Percentiles rank a stretch among this genome's conserved stretches.
Conservation (phyloP, 1,140 invertebrate genomes). For the Penaeus indicus region DNA sequence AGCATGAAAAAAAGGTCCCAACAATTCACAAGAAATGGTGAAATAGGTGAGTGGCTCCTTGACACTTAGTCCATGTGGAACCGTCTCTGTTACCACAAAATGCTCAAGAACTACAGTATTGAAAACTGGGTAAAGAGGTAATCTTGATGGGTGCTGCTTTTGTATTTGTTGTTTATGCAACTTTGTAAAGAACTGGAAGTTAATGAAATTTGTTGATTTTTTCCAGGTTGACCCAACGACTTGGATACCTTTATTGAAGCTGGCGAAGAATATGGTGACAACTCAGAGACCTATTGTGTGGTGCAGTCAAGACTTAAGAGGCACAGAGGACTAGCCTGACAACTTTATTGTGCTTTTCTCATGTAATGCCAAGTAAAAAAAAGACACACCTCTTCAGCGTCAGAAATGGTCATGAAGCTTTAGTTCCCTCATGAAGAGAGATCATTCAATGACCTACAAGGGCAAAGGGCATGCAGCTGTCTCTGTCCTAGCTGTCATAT, state of each 20-base stretch:
- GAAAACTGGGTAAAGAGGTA: too few species aligned
- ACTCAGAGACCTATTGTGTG: conserved; percentile 73
- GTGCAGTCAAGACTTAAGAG: conserved; percentile 73
- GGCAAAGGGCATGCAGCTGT: conserved; percentile 84
- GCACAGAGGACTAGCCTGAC: conserved; percentile 79
- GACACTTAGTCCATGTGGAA: too few species aligned
- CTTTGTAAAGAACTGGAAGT: neutral
- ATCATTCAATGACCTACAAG: conserved; percentile 78
- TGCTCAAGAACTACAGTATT: too few species aligned
- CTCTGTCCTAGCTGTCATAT: conserved; percentile 89
- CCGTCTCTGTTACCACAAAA: too few species aligned
- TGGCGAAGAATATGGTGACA: conserved; percentile 72
- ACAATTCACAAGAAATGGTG: too few species aligned
- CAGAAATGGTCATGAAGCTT: conserved; percentile 70
- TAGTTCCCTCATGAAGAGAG: conserved; percentile 73
- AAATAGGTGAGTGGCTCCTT: too few species aligned
- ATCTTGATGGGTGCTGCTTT: neutral
- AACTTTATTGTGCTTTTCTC: conserved; percentile 81
- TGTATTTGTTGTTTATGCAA: neutral
- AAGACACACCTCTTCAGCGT: conserved; percentile 81
- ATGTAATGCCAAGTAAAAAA: conserved; percentile 84
- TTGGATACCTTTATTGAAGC: conserved; percentile 70
- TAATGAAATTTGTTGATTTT: neutral
- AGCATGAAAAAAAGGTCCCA: too few species aligned
- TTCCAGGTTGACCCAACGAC: conserved; percentile 70